A percentile compares a stretch with the other conserved stretches of the same genome.
Evolutionary conservation across 1,140 invertebrate genomes (phyloP).

Genomic region (Sycophila sp.): DNA sequence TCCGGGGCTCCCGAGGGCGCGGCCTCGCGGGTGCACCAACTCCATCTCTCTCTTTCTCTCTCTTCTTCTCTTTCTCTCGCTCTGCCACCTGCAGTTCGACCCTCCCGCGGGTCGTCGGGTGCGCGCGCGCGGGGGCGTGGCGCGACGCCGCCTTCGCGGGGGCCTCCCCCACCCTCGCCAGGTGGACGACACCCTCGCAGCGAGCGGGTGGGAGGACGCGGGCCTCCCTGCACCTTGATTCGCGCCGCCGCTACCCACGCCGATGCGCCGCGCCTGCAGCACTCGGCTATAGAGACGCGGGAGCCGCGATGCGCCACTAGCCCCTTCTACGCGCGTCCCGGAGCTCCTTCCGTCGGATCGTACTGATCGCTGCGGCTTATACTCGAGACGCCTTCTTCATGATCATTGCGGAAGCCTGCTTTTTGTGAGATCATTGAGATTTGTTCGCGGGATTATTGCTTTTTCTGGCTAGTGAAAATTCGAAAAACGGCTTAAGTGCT

Average conservation of each 20-base stretch:
- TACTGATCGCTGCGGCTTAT: too few relatives aligned
- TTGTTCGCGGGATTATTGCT: too few relatives aligned
- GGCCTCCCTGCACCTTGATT: constrained; percentile 23
- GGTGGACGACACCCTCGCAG: not conserved
- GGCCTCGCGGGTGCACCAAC: too few relatives aligned
- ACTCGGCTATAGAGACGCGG: not conserved
- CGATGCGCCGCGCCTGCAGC: not conserved
- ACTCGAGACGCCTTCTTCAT: too few relatives aligned
- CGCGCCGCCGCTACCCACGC: not conserved
- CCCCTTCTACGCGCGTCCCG: not conserved
- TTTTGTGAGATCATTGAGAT: too few relatives aligned
- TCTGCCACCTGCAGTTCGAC: too few relatives aligned
- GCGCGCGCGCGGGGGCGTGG: not conserved
- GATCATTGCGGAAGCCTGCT: too few relatives aligned
- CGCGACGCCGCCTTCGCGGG: not conserved
- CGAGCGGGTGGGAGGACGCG: constrained; percentile 13
- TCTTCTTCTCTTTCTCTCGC: too few relatives aligned
- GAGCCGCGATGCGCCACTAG: not conserved
- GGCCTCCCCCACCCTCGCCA: constrained; percentile 1
- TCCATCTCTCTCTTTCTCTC: too few relatives aligned
- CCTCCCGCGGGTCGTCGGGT: too few relatives aligned
- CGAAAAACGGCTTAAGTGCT: too few relatives aligned
- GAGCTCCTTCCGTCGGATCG: not conserved
- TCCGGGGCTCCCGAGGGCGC: constrained; percentile 38
- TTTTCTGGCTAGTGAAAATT: too few relatives aligned